Conservation (phyloP, 2,113 vertebrate genomes). For the Thamnaconus septentrionalis region DNA sequence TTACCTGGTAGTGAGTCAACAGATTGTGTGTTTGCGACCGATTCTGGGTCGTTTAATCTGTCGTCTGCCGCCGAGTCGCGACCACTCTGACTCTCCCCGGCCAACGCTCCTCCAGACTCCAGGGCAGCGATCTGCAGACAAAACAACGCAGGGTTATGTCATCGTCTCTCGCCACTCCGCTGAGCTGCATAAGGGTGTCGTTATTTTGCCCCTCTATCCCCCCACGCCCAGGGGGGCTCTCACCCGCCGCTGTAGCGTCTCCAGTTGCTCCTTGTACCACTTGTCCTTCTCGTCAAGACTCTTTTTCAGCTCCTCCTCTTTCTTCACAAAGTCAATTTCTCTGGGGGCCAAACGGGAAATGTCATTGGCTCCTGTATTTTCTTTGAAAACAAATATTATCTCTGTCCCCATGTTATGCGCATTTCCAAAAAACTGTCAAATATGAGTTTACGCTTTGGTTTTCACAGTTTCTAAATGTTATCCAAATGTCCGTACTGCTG, state of each 20-base stretch:
- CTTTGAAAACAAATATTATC: too few species aligned
- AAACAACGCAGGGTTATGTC: conserved; percentile 9
- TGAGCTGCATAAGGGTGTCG: not conserved
- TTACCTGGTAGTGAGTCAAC: conserved; percentile 63
- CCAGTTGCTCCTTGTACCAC: conserved; percentile 79
- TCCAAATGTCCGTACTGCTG: too few species aligned
- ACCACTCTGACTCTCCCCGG: conserved; percentile 11
- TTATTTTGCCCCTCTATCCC: not conserved
- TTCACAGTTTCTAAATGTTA: too few species aligned
- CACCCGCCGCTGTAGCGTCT: conserved; percentile 81
- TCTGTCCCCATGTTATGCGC: too few species aligned
- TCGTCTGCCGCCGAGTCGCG: conserved; percentile 39
- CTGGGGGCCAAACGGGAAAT: conserved; percentile 66
- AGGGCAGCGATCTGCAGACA: conserved; percentile 77
- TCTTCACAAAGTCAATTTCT: conserved; percentile 87
- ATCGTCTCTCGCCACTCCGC: conserved; percentile 1
- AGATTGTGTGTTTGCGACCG: conserved; percentile 64
- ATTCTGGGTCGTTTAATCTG: conserved; percentile 37
- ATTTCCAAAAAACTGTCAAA: too few species aligned
- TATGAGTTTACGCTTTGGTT: too few species aligned
- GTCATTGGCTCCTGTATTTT: not conserved
- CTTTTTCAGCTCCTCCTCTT: conserved; percentile 83
- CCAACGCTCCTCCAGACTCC: conserved; percentile 59
- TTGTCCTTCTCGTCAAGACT: conserved; percentile 83
- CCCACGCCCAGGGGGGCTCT: conserved; percentile 16